These are phyloP conservation scores for Phrynocephalus versicolor DNA, from an alignment of 2,113 vertebrate genomes.

Conservation along the genomic window DNA sequence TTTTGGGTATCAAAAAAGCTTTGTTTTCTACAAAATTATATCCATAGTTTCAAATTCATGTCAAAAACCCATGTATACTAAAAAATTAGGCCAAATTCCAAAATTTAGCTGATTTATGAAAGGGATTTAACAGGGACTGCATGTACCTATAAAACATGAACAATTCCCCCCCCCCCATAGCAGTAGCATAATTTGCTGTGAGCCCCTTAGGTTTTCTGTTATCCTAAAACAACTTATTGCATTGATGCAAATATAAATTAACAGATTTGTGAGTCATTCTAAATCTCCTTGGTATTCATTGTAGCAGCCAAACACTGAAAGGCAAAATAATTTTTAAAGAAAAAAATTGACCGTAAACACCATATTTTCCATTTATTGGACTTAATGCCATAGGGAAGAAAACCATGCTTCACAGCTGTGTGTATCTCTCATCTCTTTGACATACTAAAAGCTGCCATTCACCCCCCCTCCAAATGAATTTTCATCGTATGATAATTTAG, in stretches of 20 bases:
- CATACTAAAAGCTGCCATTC: neutral
- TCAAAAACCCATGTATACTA: too few species aligned
- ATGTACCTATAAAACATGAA: neutral
- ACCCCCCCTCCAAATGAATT: neutral
- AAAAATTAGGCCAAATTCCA: neutral
- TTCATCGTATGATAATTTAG: slow-evolving; percentile 17
- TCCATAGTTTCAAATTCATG: too few species aligned
- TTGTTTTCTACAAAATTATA: too few species aligned
- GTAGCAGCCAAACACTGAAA: neutral
- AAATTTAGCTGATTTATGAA: neutral
- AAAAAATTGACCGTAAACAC: slow-evolving; percentile 5
- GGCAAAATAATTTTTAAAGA: neutral
- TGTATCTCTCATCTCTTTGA: neutral
- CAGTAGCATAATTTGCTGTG: neutral
- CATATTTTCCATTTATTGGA: neutral
- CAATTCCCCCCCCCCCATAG: neutral
- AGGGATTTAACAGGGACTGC: neutral
- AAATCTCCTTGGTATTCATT: neutral
- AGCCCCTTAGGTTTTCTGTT: neutral
- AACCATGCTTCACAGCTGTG: neutral
- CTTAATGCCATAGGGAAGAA: neutral
- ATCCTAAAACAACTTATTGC: neutral
- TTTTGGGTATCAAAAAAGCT: too few species aligned
- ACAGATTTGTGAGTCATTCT: neutral
- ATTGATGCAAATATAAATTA: neutral